Percentiles rank a stretch among this genome's conserved stretches.
Conservation (phyloP, 2,797 vertebrate genomes). For the Peromyscus aztecus region DNA sequence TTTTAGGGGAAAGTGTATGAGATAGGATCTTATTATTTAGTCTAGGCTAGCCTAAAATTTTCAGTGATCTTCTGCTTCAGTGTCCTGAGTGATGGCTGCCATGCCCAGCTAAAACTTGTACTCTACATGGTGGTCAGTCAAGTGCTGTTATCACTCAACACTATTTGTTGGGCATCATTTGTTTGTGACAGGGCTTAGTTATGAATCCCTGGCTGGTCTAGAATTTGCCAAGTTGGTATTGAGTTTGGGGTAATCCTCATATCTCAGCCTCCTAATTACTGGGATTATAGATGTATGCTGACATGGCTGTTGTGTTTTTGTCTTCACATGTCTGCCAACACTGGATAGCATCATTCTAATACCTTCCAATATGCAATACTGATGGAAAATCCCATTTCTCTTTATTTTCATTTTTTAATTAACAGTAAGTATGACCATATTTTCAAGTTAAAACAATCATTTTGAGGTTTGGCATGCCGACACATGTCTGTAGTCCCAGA, state of each 20-base stretch:
- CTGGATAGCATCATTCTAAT: conserved; percentile 15
- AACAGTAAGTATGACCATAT: neutral
- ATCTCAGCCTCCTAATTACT: too few species aligned
- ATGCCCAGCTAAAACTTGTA: neutral
- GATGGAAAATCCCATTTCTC: neutral
- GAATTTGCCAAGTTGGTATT: neutral
- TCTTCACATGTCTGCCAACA: neutral
- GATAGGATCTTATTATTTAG: neutral
- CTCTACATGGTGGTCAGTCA: neutral
- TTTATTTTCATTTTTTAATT: conserved; percentile 53
- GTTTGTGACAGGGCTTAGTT: neutral
- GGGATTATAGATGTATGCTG: neutral
- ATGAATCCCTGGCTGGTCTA: neutral
- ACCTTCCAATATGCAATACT: neutral
- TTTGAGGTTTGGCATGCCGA: neutral
- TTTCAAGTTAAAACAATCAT: conserved; percentile 25
- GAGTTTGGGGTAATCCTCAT: neutral
- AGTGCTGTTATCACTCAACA: neutral
- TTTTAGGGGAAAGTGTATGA: neutral
- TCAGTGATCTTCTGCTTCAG: neutral
- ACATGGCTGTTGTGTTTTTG: neutral
- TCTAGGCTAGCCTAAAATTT: neutral
- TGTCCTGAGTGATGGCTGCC: neutral
- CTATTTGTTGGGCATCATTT: neutral
- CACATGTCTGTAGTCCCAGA: neutral